Evolutionary conservation across 2,888 invertebrate species (phyloP).

Genomic region (Erebia palarica): DNA sequence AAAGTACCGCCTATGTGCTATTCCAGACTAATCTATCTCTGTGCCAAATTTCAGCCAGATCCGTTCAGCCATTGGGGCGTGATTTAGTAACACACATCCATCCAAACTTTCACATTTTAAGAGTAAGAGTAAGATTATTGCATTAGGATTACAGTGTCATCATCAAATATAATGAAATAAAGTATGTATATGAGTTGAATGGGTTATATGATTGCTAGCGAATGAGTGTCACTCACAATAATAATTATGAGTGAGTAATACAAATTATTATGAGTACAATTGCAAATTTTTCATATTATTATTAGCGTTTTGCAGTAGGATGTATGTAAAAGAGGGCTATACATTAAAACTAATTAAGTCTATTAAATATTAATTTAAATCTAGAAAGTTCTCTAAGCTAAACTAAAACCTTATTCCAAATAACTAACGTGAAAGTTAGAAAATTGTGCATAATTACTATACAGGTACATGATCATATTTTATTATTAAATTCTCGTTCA

Average conservation of each 20-base stretch:
- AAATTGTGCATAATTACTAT: slow-evolving; percentile 44
- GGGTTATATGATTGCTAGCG: too few relatives aligned
- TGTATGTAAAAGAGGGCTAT: background rate
- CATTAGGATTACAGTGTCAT: too few relatives aligned
- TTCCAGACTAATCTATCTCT: too few relatives aligned
- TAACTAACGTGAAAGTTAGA: slow-evolving; percentile 20
- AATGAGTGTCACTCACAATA: background rate
- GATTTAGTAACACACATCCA: too few relatives aligned
- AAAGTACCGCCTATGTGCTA: too few relatives aligned
- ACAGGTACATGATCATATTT: slow-evolving; percentile 41
- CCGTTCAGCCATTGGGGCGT: too few relatives aligned
- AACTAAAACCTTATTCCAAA: background rate
- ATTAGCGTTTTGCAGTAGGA: background rate
- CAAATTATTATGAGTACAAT: background rate
- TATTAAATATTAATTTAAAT: background rate
- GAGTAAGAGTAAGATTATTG: too few relatives aligned
- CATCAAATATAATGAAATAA: too few relatives aligned
- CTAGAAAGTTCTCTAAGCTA: slow-evolving; percentile 11
- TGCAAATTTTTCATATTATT: background rate
- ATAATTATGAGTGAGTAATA: background rate
- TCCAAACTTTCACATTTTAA: too few relatives aligned
- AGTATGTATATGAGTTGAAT: too few relatives aligned
- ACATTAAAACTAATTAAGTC: background rate
- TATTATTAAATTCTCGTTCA: slow-evolving; percentile 27
- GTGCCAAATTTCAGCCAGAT: too few relatives aligned